These are phyloP conservation scores for Eristalis pertinax DNA, from an alignment of 2,888 invertebrate species.

Conservation along the genomic window DNA sequence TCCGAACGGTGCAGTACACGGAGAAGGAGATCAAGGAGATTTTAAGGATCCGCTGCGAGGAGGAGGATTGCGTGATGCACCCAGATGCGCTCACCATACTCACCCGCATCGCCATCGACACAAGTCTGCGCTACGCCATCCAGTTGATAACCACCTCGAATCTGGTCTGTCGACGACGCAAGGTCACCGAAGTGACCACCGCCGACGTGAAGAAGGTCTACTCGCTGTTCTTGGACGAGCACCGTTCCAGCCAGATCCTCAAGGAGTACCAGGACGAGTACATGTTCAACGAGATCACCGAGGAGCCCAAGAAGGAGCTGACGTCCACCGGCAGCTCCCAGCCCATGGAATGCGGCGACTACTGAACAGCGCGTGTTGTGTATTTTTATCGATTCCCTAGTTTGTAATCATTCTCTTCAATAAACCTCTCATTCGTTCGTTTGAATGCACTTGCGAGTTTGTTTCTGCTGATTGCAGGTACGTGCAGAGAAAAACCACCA, in stretches of 20 bases:
- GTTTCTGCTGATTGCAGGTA: not conserved
- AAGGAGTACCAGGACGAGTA: conserved; percentile 98
- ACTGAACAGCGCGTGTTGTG: conserved; percentile 29
- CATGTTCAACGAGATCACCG: conserved; percentile 89
- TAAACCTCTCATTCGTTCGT: conserved; percentile 11
- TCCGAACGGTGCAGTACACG: conserved; percentile 93
- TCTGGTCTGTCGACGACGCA: conserved; percentile 94
- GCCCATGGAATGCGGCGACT: conserved; percentile 78
- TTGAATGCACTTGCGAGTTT: not conserved
- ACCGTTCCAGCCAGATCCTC: conserved; percentile 94
- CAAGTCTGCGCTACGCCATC: conserved; percentile 97
- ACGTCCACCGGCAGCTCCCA: conserved; percentile 74
- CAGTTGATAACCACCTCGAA: conserved; percentile 98
- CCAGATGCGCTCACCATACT: conserved; percentile 94
- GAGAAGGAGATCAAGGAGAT: conserved; percentile 96
- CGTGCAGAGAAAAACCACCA: not conserved
- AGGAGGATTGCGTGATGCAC: conserved; percentile 98
- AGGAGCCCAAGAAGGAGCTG: conserved; percentile 74
- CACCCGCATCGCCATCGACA: conserved; percentile 95
- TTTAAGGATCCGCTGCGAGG: conserved; percentile 96
- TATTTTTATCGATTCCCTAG: conserved; percentile 30
- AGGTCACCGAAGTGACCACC: conserved; percentile 90
- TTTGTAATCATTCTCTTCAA: conserved; percentile 28
- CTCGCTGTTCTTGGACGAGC: conserved; percentile 96
- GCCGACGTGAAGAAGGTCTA: conserved; percentile 98